Conservation (phyloP, 2,113 vertebrate species). For the Ifrita kowaldi region DNA sequence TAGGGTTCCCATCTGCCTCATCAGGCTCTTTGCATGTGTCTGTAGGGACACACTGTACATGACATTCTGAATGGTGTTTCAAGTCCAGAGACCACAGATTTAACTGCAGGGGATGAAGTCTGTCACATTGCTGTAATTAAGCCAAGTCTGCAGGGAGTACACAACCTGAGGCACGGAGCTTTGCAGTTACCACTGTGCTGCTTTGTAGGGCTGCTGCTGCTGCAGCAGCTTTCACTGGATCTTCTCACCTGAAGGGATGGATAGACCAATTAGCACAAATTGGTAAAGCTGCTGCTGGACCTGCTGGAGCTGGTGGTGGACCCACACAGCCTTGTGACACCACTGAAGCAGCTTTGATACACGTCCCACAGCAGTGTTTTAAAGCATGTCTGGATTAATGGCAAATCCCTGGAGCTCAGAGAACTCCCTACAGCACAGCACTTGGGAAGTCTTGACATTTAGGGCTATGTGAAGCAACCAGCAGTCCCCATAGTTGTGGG, state of each 20-base stretch:
- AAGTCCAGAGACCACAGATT: background rate
- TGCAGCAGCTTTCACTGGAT: background rate
- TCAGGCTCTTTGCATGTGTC: background rate
- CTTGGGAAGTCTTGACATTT: background rate
- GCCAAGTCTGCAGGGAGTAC: background rate
- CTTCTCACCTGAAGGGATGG: background rate
- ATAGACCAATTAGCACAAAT: background rate
- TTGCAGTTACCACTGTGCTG: background rate
- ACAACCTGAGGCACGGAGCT: accelerated
- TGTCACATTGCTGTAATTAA: background rate
- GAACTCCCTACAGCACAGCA: background rate
- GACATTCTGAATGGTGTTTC: background rate
- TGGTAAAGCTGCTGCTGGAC: background rate
- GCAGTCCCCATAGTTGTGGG: background rate
- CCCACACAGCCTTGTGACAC: background rate
- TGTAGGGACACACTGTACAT: background rate
- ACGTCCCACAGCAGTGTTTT: background rate
- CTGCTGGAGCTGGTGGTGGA: background rate
- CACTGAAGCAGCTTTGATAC: background rate
- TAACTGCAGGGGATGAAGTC: background rate
- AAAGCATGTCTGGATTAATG: background rate
- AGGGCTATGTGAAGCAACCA: background rate
- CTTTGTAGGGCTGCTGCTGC: background rate
- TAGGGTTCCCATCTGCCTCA: background rate
- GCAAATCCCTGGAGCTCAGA: background rate